Base-by-base conservation (phyloP, 2,113 vertebrate genomes). In the Oncorhynchus masou region DNA sequence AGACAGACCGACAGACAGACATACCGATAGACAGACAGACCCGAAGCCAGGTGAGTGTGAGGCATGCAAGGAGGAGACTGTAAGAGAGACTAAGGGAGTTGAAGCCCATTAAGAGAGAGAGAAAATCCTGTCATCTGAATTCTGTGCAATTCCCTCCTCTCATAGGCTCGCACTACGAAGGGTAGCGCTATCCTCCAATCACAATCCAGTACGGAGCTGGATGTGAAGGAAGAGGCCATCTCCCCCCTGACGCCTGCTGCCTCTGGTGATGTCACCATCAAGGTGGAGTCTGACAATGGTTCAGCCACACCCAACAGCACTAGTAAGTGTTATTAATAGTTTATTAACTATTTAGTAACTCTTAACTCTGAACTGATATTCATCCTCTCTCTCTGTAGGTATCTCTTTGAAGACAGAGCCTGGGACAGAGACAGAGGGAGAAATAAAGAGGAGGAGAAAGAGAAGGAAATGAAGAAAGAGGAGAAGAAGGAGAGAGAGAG, bases 201-300 rank as follows among this genome's bases (percentile, higher is more conserved):
- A 11, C 97, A 97, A 91, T 97, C 96, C 1, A 98, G 96, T 81
- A 96, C 94, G 0, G 97, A 98, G 79, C 82, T 92, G 67, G 96
- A 98, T 1, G 75, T 95, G 59, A 97, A 97, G 78, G 96, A 99
- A 27, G 97, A 98, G 78, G 91, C 84, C 0, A 75, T 86, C 71
- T 94, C 92, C 69, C 90, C 90, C 20, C 74, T 87, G 0, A 88
- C 83, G 1, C 74, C 89, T 13, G 83, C 89, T 1, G 69, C 91
- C 84, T 39, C 82, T 62, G 69, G 95, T 86, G 90, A 92, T 3
- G 60, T 84, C 62, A 70, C 69, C 0, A 69, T 95, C n/a, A 99
- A 97, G 73, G 91, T 90, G 0, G 97, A 97, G 25, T 78, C 94
- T 0, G 96, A 97, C 66, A 96, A 87, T 15, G 90, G 89, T 22